These are phyloP conservation scores for Myotis myotis DNA, from an alignment of 2,797 vertebrate genomes.

Conservation along the genomic window DNA sequence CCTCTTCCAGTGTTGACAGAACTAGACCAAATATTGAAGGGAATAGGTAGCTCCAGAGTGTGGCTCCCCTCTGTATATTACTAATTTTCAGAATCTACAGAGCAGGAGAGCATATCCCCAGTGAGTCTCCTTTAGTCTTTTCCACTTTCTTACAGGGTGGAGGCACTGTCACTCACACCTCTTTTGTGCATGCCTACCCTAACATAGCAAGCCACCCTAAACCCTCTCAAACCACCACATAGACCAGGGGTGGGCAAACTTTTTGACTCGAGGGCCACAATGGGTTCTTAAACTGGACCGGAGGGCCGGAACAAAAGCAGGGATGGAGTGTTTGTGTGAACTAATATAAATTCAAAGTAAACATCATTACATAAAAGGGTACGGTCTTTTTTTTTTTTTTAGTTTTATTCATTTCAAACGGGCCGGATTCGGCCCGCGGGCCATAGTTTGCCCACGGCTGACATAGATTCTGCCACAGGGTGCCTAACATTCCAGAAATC, in stretches of 20 bases:
- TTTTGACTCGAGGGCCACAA: too few species aligned
- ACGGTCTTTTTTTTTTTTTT: too few species aligned
- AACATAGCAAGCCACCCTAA: neutral
- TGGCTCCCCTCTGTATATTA: neutral
- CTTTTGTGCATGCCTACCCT: neutral
- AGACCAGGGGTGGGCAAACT: too few species aligned
- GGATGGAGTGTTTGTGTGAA: too few species aligned
- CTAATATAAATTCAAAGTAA: too few species aligned
- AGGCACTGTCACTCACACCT: neutral
- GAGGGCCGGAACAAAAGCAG: too few species aligned
- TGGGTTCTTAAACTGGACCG: too few species aligned
- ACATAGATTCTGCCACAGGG: neutral
- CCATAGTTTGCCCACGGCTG: too few species aligned
- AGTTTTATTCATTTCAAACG: too few species aligned
- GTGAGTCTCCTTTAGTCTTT: neutral
- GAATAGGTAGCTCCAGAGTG: neutral
- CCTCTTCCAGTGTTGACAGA: neutral
- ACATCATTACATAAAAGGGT: too few species aligned
- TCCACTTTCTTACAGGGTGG: neutral
- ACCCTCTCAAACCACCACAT: neutral
- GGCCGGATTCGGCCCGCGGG: too few species aligned
- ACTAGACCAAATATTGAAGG: neutral
- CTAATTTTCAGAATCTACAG: neutral
- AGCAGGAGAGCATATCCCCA: neutral
- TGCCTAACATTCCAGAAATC: neutral